A percentile compares a stretch with the other conserved stretches of the same genome.
Conservation (phyloP, 2,888 invertebrate genomes). For the Galerucella calmariensis region DNA sequence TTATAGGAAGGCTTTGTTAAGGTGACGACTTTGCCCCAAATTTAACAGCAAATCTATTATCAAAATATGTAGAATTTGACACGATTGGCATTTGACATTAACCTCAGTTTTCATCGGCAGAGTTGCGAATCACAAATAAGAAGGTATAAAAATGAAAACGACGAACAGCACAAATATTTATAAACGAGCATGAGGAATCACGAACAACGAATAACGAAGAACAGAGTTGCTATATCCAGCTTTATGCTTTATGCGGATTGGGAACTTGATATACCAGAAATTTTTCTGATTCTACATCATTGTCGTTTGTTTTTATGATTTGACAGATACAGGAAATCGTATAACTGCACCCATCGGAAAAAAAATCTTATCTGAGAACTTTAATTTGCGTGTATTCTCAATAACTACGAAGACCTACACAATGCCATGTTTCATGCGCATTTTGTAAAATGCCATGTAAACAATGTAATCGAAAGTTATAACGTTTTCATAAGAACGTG, state of each 20-base stretch:
- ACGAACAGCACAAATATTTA: no score
- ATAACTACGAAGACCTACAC: constrained; percentile 29
- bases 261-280: not conserved
- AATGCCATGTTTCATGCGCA: constrained; percentile 41
- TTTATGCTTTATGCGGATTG: not conserved
- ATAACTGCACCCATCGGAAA: not conserved
- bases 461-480: constrained; percentile 59
- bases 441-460: constrained; percentile 59
- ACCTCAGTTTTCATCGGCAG: no score
- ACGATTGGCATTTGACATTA: no score
- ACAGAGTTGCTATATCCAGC: no score
- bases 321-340: constrained; percentile 12
- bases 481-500: constrained; percentile 59
- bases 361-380: constrained; percentile 26
- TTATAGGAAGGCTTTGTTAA: no score
- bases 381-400: constrained; percentile 36
- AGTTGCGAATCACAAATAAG: no score
- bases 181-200: no score
- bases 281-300: not conserved
- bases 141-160: no score
- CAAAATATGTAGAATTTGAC: no score
- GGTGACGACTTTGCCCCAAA: no score
- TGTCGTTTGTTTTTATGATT: not conserved
- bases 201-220: no score
- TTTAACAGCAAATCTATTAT: no score